These are phyloP conservation scores for Himalopsyche anomala DNA, from an alignment of 2,888 invertebrate species.

Conservation along the genomic window DNA sequence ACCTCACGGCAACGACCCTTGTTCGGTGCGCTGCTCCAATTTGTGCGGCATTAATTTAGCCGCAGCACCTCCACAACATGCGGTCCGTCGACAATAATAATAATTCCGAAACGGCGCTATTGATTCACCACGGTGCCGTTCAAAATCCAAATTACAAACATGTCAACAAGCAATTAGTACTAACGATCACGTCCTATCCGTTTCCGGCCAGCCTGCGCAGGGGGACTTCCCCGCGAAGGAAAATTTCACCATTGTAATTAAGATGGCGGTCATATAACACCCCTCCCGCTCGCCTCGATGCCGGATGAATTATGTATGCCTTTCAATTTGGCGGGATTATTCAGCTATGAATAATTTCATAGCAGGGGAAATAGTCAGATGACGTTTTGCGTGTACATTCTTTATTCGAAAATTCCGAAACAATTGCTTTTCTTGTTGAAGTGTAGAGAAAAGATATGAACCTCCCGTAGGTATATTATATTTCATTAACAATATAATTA, in stretches of 20 bases:
- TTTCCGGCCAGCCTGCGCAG: constrained; percentile 39
- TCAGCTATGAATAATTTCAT: constrained; percentile 49
- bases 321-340: constrained; percentile 59
- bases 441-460: no score
- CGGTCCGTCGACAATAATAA: constrained; percentile 38
- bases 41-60: constrained; percentile 26
- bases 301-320: constrained; percentile 59
- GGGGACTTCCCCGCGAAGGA: constrained; percentile 17
- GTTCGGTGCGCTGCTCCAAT: constrained; percentile 6
- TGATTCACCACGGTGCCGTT: constrained; percentile 49
- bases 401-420: neutral
- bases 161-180: constrained; percentile 62
- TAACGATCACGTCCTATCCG: constrained; percentile 57
- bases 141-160: constrained; percentile 60
- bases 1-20: constrained; percentile 19
- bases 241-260: constrained; percentile 54
- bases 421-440: no score
- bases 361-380: neutral
- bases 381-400: neutral
- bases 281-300: neutral
- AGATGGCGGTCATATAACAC: constrained; percentile 51
- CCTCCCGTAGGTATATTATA: no score
- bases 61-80: constrained; percentile 33
- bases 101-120: constrained; percentile 48
- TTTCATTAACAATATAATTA: no score